phyloP scores from a whole-genome alignment of 2,113 vertebrate genomes.

The Tragelaphus scriptus region DNA sequence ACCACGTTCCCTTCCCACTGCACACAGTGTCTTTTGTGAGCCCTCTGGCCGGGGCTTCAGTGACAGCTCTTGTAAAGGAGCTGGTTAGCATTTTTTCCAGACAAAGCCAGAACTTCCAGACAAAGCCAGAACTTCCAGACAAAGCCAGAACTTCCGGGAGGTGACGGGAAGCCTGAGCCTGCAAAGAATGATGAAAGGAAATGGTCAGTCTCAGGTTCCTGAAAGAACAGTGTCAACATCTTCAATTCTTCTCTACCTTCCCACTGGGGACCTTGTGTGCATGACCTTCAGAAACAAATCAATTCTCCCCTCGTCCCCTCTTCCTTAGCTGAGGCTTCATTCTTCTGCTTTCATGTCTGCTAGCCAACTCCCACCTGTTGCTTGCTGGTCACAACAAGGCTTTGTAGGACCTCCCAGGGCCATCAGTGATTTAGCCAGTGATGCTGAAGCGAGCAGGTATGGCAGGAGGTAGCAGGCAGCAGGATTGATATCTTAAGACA shows the following conservation, averaged over 20 bases:
- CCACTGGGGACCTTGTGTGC: background rate
- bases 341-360: background rate
- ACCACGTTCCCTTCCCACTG: background rate
- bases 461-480: too few relatives aligned
- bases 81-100: constrained; percentile 59
- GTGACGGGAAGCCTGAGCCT: background rate
- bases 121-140: too few relatives aligned
- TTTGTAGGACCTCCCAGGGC: background rate
- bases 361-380: background rate
- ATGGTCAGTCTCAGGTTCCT: background rate
- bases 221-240: background rate
- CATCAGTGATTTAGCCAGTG: background rate
- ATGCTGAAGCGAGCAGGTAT: background rate
- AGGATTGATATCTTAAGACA: background rate
- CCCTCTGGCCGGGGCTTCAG: background rate
- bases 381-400: background rate
- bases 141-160: background rate
- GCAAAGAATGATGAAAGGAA: background rate
- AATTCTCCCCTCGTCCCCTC: background rate
- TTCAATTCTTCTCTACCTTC: background rate
- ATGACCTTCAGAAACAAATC: background rate
- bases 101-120: constrained; percentile 41
- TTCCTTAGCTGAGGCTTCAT: too few relatives aligned
- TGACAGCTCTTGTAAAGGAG: background rate
- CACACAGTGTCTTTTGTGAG: background rate